Percentiles rank a stretch among this genome's conserved stretches.
These are phyloP conservation scores for Mustela nigripes DNA, from an alignment of 2,113 vertebrate species.

Conservation along the genomic window DNA sequence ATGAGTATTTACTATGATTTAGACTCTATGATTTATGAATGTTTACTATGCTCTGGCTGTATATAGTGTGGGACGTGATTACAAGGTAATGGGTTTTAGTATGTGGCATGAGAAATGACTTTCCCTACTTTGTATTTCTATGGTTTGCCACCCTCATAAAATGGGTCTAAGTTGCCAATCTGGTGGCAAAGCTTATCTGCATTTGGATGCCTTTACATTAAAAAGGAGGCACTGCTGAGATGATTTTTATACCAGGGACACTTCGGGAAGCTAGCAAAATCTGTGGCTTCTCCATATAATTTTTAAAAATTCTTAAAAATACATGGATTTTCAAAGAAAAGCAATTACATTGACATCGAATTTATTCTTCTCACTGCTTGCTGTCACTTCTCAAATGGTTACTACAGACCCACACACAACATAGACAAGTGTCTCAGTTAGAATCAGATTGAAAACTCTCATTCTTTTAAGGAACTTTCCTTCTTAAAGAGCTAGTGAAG, in stretches of 20 bases:
- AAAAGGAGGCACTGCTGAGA: neutral
- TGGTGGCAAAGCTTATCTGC: neutral
- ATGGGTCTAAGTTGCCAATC: neutral
- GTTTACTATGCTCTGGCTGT: conserved; percentile 59
- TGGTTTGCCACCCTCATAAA: conserved; percentile 52
- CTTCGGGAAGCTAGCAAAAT: neutral
- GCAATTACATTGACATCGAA: neutral
- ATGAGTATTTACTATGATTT: conserved; percentile 53
- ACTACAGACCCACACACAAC: neutral
- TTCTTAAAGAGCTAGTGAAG: neutral
- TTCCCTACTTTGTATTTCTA: conserved; percentile 50
- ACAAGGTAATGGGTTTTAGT: conserved; percentile 62
- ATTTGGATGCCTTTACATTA: neutral
- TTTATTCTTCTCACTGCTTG: neutral
- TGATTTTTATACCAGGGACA: neutral
- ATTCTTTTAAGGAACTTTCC: neutral
- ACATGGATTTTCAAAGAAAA: neutral
- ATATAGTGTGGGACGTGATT: conserved; percentile 55
- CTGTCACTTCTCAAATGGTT: neutral
- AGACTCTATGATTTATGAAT: conserved; percentile 69
- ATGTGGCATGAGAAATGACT: conserved; percentile 61
- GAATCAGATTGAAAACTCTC: neutral
- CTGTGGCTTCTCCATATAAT: neutral
- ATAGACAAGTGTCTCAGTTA: neutral
- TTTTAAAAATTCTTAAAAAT: neutral